Evolutionary conservation across 2,113 vertebrate genomes (phyloP).

Genomic region (Bombycilla garrulus): DNA sequence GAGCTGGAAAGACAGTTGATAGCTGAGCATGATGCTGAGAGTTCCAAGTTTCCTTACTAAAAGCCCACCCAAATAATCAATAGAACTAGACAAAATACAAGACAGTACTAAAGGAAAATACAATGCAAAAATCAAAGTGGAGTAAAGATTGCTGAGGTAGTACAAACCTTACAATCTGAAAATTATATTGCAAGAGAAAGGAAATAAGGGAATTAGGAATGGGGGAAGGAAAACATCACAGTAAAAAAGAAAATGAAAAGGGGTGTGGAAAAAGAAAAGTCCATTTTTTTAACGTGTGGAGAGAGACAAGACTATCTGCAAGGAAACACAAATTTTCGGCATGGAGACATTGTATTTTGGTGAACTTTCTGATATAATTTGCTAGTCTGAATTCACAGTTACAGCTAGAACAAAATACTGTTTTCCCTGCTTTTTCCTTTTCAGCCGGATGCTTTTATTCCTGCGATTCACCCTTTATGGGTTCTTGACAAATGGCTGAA

Average conservation of each 20-base stretch:
- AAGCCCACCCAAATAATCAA: not conserved
- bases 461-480: not conserved
- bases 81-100: not conserved
- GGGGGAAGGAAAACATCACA: not conserved
- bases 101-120: not conserved
- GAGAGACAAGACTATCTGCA: not conserved
- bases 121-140: not conserved
- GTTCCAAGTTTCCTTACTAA: not conserved
- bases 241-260: not conserved
- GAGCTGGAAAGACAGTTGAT: not conserved
- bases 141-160: not conserved
- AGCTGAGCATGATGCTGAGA: not conserved
- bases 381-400: not conserved
- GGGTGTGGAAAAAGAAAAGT: not conserved
- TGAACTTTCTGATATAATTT: not conserved
- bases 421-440: not conserved
- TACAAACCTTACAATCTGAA: not conserved
- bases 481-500: not conserved
- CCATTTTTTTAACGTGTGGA: rapidly evolving
- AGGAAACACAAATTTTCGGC: not conserved
- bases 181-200: not conserved
- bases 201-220: not conserved
- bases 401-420: not conserved
- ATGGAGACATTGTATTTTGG: not conserved
- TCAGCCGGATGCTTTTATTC: not conserved